Evolutionary conservation across 2,888 invertebrate genomes (phyloP), one percentile per base, ranked within the genome.

Genomic region (Brachyptera risi): DNA sequence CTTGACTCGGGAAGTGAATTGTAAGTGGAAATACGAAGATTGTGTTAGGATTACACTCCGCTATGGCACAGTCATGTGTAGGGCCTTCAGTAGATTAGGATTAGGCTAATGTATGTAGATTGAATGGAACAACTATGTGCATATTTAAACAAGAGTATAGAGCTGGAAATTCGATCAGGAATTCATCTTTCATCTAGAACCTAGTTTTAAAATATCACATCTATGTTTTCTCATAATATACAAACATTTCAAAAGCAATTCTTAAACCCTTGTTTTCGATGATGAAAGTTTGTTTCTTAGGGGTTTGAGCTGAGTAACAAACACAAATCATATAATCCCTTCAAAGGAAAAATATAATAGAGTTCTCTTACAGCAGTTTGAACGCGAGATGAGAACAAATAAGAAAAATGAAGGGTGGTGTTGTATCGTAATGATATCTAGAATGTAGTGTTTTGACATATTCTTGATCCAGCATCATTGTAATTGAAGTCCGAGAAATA

Each of bases 91-190:
- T 47, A 47, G 47, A 47, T 54, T 35, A 35, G 54, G 54, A 54
- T 54, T 54, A 54, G 54, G 23, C 35, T 54, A 54, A 54, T 54
- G 54, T 54, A 54, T 54, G 54, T 35, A 54, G 54, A 54, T 54
- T 54, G 35, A 54, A 54, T 54, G 54, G 35, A 54, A 54, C 35
- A 17, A 17, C 54, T 23, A 35, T 54, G 54, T 37, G 54, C 54
- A 54, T 54, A 54, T 54, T 54, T 54, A 54, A 54, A 54, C 54
- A 54, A 37, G 21, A 47, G 23, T 47, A 17, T 19, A 19, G 37
- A 37, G 35, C 35, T 54, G 35, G 19, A 54, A 37, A 54, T 23
- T 54, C 54, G 54, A 54, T 54, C 37, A 35, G 11, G 35, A 54
- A 35, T 37, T 54, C 37, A 13, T 35, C 54, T 21, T 54, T 54